phyloP scores from a whole-genome alignment of 2,113 vertebrate genomes.

The Daubentonia madagascariensis region DNA sequence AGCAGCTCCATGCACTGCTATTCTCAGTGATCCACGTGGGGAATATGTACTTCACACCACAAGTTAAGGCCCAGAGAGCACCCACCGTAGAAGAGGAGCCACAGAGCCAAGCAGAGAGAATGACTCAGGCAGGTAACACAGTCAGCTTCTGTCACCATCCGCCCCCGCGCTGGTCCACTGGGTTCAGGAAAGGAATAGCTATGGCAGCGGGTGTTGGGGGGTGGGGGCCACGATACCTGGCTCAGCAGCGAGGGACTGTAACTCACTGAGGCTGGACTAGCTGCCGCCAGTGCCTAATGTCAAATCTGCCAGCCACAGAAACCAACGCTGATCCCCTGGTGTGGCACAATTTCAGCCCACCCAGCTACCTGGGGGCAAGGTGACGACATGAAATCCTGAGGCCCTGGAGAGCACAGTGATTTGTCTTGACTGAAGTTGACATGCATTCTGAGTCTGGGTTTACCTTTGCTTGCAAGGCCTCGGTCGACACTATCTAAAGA shows the following conservation, averaged over 20 bases:
- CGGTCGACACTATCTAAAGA: neutral
- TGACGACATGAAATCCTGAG: neutral
- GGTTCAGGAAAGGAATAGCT: too few species aligned
- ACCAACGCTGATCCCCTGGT: neutral
- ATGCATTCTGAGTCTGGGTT: neutral
- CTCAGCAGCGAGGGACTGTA: neutral
- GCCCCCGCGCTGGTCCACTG: neutral
- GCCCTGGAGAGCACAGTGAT: neutral
- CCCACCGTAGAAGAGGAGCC: too few species aligned
- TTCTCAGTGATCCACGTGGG: too few species aligned
- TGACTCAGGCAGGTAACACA: neutral
- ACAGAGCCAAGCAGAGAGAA: neutral
- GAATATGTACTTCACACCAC: rapidly evolving
- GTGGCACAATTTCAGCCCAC: neutral
- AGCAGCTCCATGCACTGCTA: too few species aligned
- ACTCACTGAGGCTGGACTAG: neutral
- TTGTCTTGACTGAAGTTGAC: neutral
- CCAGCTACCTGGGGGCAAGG: neutral
- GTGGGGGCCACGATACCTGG: neutral
- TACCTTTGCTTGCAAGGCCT: neutral
- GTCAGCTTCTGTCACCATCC: neutral
- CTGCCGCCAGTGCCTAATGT: neutral
- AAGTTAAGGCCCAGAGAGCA: neutral
- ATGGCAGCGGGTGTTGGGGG: too few species aligned
- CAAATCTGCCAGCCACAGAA: neutral